Conservation (phyloP, 2,888 invertebrate genomes). For the Adelphocoris suturalis region DNA sequence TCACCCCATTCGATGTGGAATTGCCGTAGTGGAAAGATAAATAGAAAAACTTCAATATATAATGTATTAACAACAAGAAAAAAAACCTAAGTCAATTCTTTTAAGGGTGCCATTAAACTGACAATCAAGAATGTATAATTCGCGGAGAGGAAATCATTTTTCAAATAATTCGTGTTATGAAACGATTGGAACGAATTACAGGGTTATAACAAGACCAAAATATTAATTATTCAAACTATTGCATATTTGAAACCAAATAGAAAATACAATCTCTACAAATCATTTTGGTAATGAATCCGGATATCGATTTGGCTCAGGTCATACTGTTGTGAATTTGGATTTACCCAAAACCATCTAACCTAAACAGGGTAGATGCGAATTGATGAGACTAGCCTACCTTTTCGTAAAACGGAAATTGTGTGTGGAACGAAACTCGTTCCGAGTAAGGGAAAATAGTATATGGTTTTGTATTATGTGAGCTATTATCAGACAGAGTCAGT, state of each 20-base stretch:
- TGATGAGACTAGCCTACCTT: not conserved
- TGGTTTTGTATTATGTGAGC: no score
- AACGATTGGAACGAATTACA: slow-evolving; percentile 14
- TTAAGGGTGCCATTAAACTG: slow-evolving; percentile 41
- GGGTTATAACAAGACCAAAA: slow-evolving; percentile 9
- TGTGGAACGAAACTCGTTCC: no score
- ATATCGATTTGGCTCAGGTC: not conserved
- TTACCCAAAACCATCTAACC: not conserved
- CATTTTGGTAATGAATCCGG: no score
- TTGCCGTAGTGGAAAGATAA: not conserved
- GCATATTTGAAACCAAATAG: not conserved
- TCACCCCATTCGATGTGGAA: not conserved
- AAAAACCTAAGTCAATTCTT: slow-evolving; percentile 12
- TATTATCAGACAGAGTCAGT: no score
- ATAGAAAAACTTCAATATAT: slow-evolving; percentile 13
- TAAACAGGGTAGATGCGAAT: not conserved
- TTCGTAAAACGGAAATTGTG: no score
- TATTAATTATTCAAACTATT: not conserved
- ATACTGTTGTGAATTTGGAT: not conserved
- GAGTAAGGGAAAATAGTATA: no score
- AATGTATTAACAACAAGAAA: not conserved
- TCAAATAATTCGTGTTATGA: not conserved
- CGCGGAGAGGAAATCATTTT: not conserved
- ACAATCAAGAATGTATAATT: slow-evolving; percentile 32
- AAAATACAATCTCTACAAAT: not conserved